These are phyloP conservation scores for Hedya salicella DNA, from an alignment of 2,888 invertebrate species.

Conservation along the genomic window DNA sequence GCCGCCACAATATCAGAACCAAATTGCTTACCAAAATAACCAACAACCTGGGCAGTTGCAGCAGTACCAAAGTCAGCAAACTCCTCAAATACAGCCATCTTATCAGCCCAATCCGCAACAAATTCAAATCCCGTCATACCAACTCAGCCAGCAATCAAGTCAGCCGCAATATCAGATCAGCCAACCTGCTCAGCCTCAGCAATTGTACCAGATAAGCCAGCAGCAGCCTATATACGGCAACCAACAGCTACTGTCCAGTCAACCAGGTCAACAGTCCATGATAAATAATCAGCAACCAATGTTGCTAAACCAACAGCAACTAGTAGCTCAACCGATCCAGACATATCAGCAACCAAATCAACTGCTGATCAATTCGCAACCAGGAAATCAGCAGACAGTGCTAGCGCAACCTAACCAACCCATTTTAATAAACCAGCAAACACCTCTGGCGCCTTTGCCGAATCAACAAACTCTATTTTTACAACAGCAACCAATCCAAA, in stretches of 20 bases:
- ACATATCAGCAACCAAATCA: slow-evolving; percentile 44
- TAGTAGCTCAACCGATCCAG: slow-evolving; percentile 36
- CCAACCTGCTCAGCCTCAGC: slow-evolving; percentile 22
- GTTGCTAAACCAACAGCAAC: slow-evolving; percentile 39
- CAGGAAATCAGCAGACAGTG: slow-evolving; percentile 38
- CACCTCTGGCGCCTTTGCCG: slow-evolving; percentile 17
- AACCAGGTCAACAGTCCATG: slow-evolving; percentile 29
- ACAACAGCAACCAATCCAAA: slow-evolving; percentile 41
- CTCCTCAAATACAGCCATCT: background rate
- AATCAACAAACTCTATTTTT: slow-evolving; percentile 41
- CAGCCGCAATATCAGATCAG: slow-evolving; percentile 38
- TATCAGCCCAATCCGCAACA: slow-evolving; percentile 18
- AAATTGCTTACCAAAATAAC: slow-evolving; percentile 10
- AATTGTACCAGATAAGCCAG: slow-evolving; percentile 10
- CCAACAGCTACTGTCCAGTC: slow-evolving; percentile 20
- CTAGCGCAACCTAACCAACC: slow-evolving; percentile 19
- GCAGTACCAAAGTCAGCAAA: slow-evolving; percentile 25
- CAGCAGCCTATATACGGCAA: slow-evolving; percentile 43
- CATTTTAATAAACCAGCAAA: slow-evolving; percentile 39
- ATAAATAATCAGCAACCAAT: slow-evolving; percentile 35
- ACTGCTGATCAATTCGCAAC: slow-evolving; percentile 29
- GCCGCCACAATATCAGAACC: slow-evolving; percentile 5
- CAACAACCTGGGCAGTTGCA: slow-evolving; percentile 20
- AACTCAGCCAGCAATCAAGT: slow-evolving; percentile 29
- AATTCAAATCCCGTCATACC: background rate